phyloP scores from a whole-genome alignment of 2,113 vertebrate species.

The mouse (Mus musculus) region GRCm39 chr6:117364001-117364500 shows the following conservation, averaged over 20 bases:
- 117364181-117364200: not conserved
- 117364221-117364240: no score
- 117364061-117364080: not conserved
- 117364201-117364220: no score
- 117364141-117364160: not conserved
- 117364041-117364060: not conserved
- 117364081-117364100: not conserved
- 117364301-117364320: not conserved
- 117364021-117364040: not conserved
- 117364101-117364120: not conserved
- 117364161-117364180: not conserved
- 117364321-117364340: not conserved
- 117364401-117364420: no score
- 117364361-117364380: not conserved
- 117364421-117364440: not conserved
- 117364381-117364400: no score
- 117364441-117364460: no score
- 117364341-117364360: not conserved
- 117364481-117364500: no score
- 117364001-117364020: not conserved
- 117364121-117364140: not conserved
- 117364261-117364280: not conserved
- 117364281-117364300: not conserved
- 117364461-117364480: no score
- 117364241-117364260: not conserved